Percentiles rank a stretch among this genome's conserved stretches.
Conservation (phyloP, 2,888 invertebrate species). For the Sphaerophoria rueppellii region DNA sequence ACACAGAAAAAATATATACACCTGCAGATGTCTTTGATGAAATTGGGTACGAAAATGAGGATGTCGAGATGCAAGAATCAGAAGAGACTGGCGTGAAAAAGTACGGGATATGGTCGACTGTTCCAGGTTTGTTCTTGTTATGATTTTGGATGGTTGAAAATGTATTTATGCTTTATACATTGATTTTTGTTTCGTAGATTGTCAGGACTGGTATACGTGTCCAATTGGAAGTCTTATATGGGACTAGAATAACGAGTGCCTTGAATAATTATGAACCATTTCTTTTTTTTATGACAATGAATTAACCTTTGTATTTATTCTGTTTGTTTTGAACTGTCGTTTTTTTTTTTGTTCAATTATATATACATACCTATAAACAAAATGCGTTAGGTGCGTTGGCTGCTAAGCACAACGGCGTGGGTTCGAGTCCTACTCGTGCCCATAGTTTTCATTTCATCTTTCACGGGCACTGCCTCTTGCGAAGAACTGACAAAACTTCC, state of each 20-base stretch:
- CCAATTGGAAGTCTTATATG: slow-evolving; percentile 79
- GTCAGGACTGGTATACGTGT: slow-evolving; percentile 78
- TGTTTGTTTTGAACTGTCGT: too few species aligned
- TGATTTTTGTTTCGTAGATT: slow-evolving; percentile 62
- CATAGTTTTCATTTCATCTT: too few species aligned
- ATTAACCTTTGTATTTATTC: too few species aligned
- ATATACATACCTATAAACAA: too few species aligned
- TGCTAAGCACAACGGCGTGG: too few species aligned
- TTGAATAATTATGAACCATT: neutral
- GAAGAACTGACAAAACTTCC: too few species aligned
- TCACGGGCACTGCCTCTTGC: too few species aligned
- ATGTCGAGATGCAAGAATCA: slow-evolving; percentile 43
- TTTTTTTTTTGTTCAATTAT: too few species aligned
- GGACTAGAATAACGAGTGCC: slow-evolving; percentile 65
- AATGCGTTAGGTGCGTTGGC: too few species aligned
- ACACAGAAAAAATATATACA: slow-evolving; percentile 69
- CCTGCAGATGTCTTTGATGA: slow-evolving; percentile 68
- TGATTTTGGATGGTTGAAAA: neutral
- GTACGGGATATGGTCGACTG: slow-evolving; percentile 78
- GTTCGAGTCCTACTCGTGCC: too few species aligned
- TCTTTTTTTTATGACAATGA: too few species aligned
- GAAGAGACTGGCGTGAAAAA: slow-evolving; percentile 48
- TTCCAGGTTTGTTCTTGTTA: slow-evolving; percentile 74
- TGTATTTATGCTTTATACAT: slow-evolving; percentile 5
- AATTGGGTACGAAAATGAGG: neutral